Evolutionary conservation across 1,140 invertebrate species (phyloP).

Genomic region (Apis florea): DNA sequence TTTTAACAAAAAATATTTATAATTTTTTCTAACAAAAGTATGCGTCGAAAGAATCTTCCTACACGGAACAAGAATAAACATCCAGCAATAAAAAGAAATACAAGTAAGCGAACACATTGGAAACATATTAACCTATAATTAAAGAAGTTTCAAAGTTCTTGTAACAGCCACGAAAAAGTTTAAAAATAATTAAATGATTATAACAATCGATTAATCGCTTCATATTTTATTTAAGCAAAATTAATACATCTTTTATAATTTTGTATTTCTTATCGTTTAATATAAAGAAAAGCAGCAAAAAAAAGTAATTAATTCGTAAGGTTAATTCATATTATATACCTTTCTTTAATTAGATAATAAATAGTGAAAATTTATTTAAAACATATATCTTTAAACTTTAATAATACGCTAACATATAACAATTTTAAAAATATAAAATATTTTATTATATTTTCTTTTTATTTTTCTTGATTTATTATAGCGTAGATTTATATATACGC

Average conservation of each 20-base stretch:
- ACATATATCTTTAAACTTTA: not conserved
- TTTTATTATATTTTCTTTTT: not conserved
- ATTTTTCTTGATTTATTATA: not conserved
- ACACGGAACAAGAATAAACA: not conserved
- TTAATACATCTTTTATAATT: too few species aligned
- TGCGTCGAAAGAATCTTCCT: slow-evolving; percentile 24
- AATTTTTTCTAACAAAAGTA: not conserved
- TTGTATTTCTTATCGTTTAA: too few species aligned
- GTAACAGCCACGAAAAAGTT: not conserved
- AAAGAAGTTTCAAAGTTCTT: not conserved
- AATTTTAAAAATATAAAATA: not conserved
- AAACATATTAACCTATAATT: not conserved
- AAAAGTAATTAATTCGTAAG: not conserved
- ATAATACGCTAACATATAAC: not conserved
- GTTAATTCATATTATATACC: not conserved
- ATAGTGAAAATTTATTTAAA: not conserved
- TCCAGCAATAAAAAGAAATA: not conserved
- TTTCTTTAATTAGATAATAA: not conserved
- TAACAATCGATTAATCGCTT: not conserved
- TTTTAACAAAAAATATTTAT: not conserved
- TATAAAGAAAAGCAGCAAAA: too few species aligned
- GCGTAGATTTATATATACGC: not conserved
- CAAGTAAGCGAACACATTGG: not conserved
- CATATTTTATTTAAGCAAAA: not conserved
- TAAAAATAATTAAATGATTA: not conserved